These are phyloP conservation scores for Epinotia ramella DNA, from an alignment of 2,888 invertebrate species.

Conservation along the genomic window DNA sequence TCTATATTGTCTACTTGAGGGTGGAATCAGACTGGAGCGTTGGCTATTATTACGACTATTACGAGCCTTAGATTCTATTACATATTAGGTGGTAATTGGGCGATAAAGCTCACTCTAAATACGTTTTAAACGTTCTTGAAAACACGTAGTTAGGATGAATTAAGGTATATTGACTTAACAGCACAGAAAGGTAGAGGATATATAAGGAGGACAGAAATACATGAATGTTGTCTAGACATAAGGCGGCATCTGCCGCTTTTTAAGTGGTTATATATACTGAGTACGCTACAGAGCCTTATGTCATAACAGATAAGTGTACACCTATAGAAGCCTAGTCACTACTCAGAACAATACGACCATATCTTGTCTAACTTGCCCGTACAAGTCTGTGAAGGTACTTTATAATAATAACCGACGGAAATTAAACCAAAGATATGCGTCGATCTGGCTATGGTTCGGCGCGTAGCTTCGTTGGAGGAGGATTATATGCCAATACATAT, in stretches of 20 bases:
- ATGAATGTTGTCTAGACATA: too few relatives aligned
- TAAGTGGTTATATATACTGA: too few relatives aligned
- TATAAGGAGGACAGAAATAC: too few relatives aligned
- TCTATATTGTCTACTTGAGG: too few relatives aligned
- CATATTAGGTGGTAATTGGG: background rate
- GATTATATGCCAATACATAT: too few relatives aligned
- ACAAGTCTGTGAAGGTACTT: background rate
- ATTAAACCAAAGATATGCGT: background rate
- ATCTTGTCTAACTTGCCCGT: background rate
- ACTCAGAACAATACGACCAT: background rate
- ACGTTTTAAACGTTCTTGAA: background rate
- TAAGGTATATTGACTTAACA: background rate
- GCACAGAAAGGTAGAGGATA: background rate
- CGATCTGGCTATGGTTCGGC: too few relatives aligned
- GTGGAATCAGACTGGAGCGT: background rate
- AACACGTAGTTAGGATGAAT: background rate
- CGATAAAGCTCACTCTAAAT: background rate
- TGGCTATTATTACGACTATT: background rate
- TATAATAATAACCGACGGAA: constrained; percentile 1
- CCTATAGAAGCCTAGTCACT: background rate
- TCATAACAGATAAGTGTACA: too few relatives aligned
- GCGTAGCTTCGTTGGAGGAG: too few relatives aligned
- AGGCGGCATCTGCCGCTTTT: too few relatives aligned
- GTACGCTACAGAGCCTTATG: too few relatives aligned
- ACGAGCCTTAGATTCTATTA: background rate